Evolutionary conservation across 2,113 vertebrate genomes (phyloP).

Genomic region (Chaetodon auriga): DNA sequence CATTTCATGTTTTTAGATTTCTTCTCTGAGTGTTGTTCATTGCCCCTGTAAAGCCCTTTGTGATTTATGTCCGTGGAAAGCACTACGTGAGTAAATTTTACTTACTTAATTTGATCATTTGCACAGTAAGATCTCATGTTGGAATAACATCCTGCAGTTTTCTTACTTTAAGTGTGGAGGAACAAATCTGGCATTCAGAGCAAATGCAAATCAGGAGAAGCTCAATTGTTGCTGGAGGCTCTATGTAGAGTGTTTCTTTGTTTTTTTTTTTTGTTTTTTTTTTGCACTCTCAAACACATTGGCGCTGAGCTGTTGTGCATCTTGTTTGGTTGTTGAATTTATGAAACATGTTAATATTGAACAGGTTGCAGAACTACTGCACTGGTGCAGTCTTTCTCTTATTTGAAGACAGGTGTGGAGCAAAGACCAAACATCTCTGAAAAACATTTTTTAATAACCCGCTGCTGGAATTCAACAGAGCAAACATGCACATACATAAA

Average conservation of each 20-base stretch:
- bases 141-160: background rate
- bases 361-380: slow-evolving; percentile 7
- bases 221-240: slow-evolving; percentile 57
- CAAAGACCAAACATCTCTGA: background rate
- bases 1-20: too few species aligned
- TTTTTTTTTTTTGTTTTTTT: slow-evolving; percentile 37
- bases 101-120: too few species aligned
- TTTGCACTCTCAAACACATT: slow-evolving; percentile 24
- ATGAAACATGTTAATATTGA: slow-evolving; percentile 39
- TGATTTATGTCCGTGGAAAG: too few species aligned
- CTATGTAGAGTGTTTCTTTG: slow-evolving; percentile 18
- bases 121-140: slow-evolving; percentile 4
- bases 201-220: slow-evolving; percentile 63
- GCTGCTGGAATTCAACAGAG: slow-evolving; percentile 2
- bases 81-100: background rate
- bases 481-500: slow-evolving; percentile 10
- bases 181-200: slow-evolving; percentile 35
- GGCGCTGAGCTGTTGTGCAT: slow-evolving; percentile 21
- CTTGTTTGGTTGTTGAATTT: slow-evolving; percentile 34
- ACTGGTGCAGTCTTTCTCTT: background rate
- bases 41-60: too few species aligned
- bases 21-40: too few species aligned
- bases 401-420: slow-evolving; percentile 2
- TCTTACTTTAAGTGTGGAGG: slow-evolving; percentile 1
- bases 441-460: slow-evolving; percentile 17